phyloP scores from a whole-genome alignment of 2,113 vertebrate genomes.

The Upupa epops region DNA sequence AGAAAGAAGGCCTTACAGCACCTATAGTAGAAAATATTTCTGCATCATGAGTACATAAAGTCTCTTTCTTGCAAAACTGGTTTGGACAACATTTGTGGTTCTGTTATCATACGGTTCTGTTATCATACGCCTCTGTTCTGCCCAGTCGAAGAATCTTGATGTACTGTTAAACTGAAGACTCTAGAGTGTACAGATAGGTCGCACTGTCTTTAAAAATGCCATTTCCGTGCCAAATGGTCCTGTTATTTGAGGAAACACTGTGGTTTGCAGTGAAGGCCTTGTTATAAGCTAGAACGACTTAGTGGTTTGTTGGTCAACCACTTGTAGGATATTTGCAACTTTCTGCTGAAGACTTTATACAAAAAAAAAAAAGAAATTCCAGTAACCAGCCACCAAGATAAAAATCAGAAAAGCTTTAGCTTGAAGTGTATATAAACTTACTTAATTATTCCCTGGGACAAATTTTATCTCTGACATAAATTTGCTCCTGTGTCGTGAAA shows the following conservation, averaged over 20 bases:
- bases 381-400: neutral
- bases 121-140: neutral
- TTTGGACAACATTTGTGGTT: neutral
- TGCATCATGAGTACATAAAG: neutral
- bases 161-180: neutral
- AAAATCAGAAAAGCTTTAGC: neutral
- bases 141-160: neutral
- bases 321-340: slow-evolving; percentile 14
- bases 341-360: neutral
- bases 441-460: neutral
- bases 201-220: slow-evolving; percentile 12
- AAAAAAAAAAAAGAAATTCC: neutral
- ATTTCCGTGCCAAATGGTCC: neutral
- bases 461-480: neutral
- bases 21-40: neutral
- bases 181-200: neutral
- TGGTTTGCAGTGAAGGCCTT: neutral
- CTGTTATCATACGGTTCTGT: no score
- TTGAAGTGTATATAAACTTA: neutral
- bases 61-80: neutral
- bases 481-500: neutral
- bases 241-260: neutral
- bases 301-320: neutral
- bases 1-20: neutral
- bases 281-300: neutral